phyloP scores from a whole-genome alignment of 1,140 invertebrate genomes.

The Anoplophora glabripennis region DNA sequence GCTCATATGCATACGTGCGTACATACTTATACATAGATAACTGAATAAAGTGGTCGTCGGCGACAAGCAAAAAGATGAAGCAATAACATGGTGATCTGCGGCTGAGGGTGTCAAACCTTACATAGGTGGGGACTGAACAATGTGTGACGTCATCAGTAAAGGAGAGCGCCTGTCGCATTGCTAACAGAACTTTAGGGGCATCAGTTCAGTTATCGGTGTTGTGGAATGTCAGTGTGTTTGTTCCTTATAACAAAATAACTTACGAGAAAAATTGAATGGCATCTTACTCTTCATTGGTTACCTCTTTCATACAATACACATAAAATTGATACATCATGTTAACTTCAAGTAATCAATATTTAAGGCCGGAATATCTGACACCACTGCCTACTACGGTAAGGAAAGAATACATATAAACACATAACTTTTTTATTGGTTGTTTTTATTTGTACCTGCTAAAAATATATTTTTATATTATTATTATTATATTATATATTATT shows the following conservation, averaged over 20 bases:
- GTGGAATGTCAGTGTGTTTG: too few relatives aligned
- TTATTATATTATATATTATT: background rate
- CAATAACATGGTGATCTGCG: constrained; percentile 46
- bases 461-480: background rate
- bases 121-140: constrained; percentile 40
- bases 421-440: background rate
- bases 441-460: constrained; percentile 18
- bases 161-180: constrained; percentile 35
- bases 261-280: too few relatives aligned
- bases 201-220: constrained; percentile 29
- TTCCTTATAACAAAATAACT: too few relatives aligned
- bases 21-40: too few relatives aligned
- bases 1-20: too few relatives aligned
- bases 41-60: too few relatives aligned
- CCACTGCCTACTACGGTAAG: constrained; percentile 89
- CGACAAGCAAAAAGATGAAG: constrained; percentile 45
- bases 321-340: too few relatives aligned
- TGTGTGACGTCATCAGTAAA: constrained; percentile 43
- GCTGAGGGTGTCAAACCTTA: constrained; percentile 47
- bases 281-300: too few relatives aligned
- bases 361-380: constrained; percentile 89
- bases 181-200: constrained; percentile 21
- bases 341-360: constrained; percentile 70
- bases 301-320: too few relatives aligned
- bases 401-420: constrained; percentile 34